Conservation (phyloP, 1,140 invertebrate genomes). For the Scaptomyza graminum region DNA sequence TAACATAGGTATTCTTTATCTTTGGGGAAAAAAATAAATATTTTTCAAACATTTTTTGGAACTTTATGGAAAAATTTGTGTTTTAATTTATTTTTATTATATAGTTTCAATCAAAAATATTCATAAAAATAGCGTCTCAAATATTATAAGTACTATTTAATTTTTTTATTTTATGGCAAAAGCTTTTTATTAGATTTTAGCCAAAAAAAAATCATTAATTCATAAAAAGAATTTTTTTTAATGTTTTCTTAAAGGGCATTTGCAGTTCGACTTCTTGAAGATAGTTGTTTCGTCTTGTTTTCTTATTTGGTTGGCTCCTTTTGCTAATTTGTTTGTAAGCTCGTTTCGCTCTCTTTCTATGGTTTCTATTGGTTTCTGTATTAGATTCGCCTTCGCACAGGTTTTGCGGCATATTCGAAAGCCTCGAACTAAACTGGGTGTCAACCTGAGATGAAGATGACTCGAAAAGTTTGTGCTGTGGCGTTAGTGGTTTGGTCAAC, state of each 20-base stretch:
- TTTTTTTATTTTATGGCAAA: no score
- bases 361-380: slow-evolving; percentile 23
- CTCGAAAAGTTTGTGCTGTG: slow-evolving; percentile 52
- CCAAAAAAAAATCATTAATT: no score
- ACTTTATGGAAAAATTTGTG: no score
- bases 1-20: no score
- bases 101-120: no score
- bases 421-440: slow-evolving; percentile 58
- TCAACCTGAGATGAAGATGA: slow-evolving; percentile 61
- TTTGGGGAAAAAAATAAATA: no score
- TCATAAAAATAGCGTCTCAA: no score
- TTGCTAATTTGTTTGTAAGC: slow-evolving; percentile 77
- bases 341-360: slow-evolving; percentile 35
- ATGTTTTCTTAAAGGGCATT: neutral
- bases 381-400: slow-evolving; percentile 57
- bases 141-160: no score
- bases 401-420: slow-evolving; percentile 60
- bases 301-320: slow-evolving; percentile 71
- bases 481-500: slow-evolving; percentile 31
- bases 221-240: no score
- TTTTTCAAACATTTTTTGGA: no score
- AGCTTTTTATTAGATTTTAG: no score
- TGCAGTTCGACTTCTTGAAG: neutral
- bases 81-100: no score
- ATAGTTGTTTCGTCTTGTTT: slow-evolving; percentile 11